Evolutionary conservation across 2,797 vertebrate genomes (phyloP), one percentile per base, ranked within the genome.

Genomic region (Epinephelus coioides): DNA sequence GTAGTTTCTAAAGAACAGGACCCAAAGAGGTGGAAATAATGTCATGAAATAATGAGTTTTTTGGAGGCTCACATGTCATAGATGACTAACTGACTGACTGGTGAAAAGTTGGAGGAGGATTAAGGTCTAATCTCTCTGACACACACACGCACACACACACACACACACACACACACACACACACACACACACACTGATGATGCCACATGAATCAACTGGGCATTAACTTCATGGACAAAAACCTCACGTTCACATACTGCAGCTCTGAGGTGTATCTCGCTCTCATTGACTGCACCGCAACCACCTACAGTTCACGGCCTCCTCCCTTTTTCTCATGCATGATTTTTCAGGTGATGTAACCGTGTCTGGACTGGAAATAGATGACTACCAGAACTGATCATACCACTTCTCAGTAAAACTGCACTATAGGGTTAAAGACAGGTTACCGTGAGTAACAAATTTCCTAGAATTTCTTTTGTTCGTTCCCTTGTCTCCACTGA

Each of bases 191-290:
- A 50, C 40, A 15, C 38, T 55, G 67, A 57, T 27, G 57, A 69
- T 55, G 46, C 30, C 23, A 53, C 43, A 61, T 61, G 55, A 82
- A 54, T 84, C 38, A 61, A 15, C 7, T 62, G 51, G 54, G 60
- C 43, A 60, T 47, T 17, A 56, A 40, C 60, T 14, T 25, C 25
- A 40, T 2, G 1, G n/a, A 25, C n/a, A 53, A 21, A 61, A 65
- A 15, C 15, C 5, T 60, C 4, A 19, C 23, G 15, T 54, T 60
- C 4, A 19, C 23, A 25, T 54, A 23, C 25, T 38, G 44, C 40
- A 21, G 46, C 30, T 53, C 54, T 40, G 34, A 21, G 40, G 4
- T 30, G 21, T 43, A 19, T 34, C 46, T 64, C 8, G 0, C 54
- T 43, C 34, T 66, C 14, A 38, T 25, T 66, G 68, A 67, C 34